Evolutionary conservation across 2,113 vertebrate genomes (phyloP), one percentile per base, ranked within the genome.

Genomic region (Athene cunicularia): DNA sequence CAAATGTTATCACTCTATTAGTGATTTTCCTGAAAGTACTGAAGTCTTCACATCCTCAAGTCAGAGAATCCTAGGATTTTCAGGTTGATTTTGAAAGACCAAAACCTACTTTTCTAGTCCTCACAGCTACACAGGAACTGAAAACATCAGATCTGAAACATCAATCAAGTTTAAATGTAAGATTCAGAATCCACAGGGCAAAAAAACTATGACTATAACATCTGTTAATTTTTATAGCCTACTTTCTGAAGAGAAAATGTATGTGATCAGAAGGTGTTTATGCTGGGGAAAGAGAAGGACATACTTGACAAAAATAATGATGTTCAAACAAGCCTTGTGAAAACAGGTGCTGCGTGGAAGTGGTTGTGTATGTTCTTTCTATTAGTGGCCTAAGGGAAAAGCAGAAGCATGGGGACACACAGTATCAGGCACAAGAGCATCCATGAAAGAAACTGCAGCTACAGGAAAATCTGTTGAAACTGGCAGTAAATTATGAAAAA

Each of bases 381-480:
- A 35, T 41, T 58, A 30, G 77, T 45, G 70, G 84, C 81, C 87
- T 90, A 41, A 91, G 77, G 84, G 81, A 94, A 91, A 90, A 93
- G 81, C 64, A 95, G 70, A 52, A 77, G 63, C 22, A 55, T 2
- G 26, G 77, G 66, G 39, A 76, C 35, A 59, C 83, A 75, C 50
- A 47, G 55, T 71, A 77, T 63, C 33, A 67, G 76, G 64, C 64
- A 93, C 68, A 82, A 76, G 90, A 96, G 39, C 74, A 90, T 32
- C 27, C 81, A 90, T 74, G 68, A 93, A 85, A 93, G 70, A 94
- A 94, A 87, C 62, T 49, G 45, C 55, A 91, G 80, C 84, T 90
- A 87, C 33, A 87, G 87, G 62, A 93, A 90, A 85, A 95, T 85
- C 87, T 95, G 91, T 68, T 88, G 77, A 90, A 96, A 95, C 81